These are phyloP conservation scores for Triplophysa yarkandensis DNA, from an alignment of 2,797 vertebrate species.

Conservation along the genomic window DNA sequence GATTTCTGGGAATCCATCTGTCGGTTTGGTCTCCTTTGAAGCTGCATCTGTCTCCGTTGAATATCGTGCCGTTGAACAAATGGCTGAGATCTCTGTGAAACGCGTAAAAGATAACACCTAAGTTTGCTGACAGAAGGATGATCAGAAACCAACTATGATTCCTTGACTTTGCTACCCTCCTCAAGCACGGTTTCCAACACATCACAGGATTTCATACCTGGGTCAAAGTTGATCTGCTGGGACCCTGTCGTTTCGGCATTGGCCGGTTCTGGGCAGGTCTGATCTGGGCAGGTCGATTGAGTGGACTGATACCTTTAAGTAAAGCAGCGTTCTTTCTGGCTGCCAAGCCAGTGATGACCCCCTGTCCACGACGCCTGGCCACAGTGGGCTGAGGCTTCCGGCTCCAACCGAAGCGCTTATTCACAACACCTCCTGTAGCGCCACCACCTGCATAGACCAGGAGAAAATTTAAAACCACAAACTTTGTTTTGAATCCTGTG, in stretches of 20 bases:
- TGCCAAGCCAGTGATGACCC: constrained; percentile 89
- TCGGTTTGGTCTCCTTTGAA: constrained; percentile 73
- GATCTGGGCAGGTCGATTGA: constrained; percentile 73
- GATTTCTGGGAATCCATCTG: constrained; percentile 64
- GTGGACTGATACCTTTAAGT: constrained; percentile 79
- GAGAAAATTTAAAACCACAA: not conserved
- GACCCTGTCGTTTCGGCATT: constrained; percentile 45
- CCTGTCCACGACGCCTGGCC: constrained; percentile 81
- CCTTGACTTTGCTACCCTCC: not conserved
- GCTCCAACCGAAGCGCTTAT: constrained; percentile 71
- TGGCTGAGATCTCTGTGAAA: constrained; percentile 56
- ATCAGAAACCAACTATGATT: not conserved
- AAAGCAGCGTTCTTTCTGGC: constrained; percentile 79
- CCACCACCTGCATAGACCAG: not conserved
- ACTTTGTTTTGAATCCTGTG: not conserved
- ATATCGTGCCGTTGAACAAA: constrained; percentile 63
- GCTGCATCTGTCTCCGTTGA: constrained; percentile 64
- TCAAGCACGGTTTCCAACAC: not conserved
- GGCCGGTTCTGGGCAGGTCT: not conserved
- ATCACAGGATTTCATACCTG: constrained; percentile 32
- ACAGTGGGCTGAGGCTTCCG: constrained; percentile 67
- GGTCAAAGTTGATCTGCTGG: constrained; percentile 72
- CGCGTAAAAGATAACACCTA: not conserved
- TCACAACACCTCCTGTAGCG: constrained; percentile 75
- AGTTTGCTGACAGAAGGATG: not conserved